phyloP scores from a whole-genome alignment of 2,888 invertebrate genomes.

The Ptychoptera albimana region DNA sequence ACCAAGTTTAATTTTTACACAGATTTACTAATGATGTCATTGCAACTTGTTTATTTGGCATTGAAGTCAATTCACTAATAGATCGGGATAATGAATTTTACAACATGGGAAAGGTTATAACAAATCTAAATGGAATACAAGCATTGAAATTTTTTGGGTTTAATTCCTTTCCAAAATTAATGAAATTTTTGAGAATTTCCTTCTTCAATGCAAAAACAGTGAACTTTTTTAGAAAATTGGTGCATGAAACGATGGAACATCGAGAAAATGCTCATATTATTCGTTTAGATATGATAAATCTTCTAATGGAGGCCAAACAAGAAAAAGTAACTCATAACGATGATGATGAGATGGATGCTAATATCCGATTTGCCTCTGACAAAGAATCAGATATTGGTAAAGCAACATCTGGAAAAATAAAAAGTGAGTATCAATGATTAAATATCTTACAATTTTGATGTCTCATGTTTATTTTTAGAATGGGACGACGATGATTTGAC shows the following conservation, averaged over 20 bases:
- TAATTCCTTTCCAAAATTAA: not conserved
- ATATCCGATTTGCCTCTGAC: constrained; percentile 11
- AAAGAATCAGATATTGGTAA: too few relatives aligned
- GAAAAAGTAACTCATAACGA: constrained; percentile 19
- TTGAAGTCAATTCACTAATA: constrained; percentile 31
- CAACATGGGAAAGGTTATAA: constrained; percentile 28
- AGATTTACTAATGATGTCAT: constrained; percentile 28
- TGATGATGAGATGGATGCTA: not conserved
- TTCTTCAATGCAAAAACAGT: constrained; percentile 23
- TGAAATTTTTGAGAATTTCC: constrained; percentile 16
- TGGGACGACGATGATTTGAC: constrained; percentile 37
- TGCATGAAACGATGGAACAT: constrained; percentile 30
- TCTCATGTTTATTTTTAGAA: constrained; percentile 10
- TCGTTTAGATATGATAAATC: constrained; percentile 38
- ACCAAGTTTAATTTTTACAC: too few relatives aligned
- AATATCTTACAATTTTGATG: too few relatives aligned
- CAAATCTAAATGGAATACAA: constrained; percentile 18
- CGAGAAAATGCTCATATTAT: constrained; percentile 32
- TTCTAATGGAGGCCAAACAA: constrained; percentile 34
- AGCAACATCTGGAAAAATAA: too few relatives aligned
- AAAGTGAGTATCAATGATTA: too few relatives aligned
- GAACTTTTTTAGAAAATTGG: constrained; percentile 29
- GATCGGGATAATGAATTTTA: constrained; percentile 35
- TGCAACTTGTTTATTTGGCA: constrained; percentile 21
- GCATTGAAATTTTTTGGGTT: not conserved